Base-by-base conservation (phyloP, 2,888 invertebrate species). In the Drosophila fungiperda region DNA sequence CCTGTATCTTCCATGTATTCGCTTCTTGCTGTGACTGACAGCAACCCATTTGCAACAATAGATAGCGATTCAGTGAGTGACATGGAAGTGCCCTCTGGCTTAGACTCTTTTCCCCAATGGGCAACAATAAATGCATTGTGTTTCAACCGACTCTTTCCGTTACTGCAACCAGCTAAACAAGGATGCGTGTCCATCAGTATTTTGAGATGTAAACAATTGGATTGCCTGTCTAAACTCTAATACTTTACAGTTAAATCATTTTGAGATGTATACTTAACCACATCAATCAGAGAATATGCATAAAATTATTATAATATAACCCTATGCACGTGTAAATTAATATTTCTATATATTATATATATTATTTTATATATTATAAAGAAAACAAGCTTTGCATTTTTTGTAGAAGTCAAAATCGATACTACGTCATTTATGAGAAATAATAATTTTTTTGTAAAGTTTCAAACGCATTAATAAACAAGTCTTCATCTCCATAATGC, bases 41-140 rank as follows among this genome's bases (percentile, higher is more conserved):
- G 63, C 68, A 68, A 55, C 74, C 75, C 75, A 63, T 59, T 80
- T 58, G 54, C 42, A 52, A 80, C 79, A 80, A 80, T 83, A 71
- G 83, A 40, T 50, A 64, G 67, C 36, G 54, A 61, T 61, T 61
- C 49, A 52, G 52, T 66, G 76, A 83, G 83, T 82, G 80, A 75
- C 76, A 67, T 49, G 67, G 33, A 70, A 58, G 76, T 68, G 80
- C 45, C 72, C 59, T 55, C 35, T 20, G 59, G 32, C 66, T 61
- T 9, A 55, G 40, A 32, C 68, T 40, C 45, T 50, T 50, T 9
- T 32, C 5, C 29, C 29, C 40, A 58, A 36, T 54, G 62, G 48
- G 11, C 33, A 48, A 36, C 33, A 60, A 40, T 40, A 38, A 40
- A 26, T 40, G 48, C 58, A 53, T 59, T 66, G 75, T 57, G 29